Percentiles rank a stretch among this genome's conserved stretches.
phyloP scores from a whole-genome alignment of 2,888 invertebrate genomes.

The Apamea epomidion region DNA sequence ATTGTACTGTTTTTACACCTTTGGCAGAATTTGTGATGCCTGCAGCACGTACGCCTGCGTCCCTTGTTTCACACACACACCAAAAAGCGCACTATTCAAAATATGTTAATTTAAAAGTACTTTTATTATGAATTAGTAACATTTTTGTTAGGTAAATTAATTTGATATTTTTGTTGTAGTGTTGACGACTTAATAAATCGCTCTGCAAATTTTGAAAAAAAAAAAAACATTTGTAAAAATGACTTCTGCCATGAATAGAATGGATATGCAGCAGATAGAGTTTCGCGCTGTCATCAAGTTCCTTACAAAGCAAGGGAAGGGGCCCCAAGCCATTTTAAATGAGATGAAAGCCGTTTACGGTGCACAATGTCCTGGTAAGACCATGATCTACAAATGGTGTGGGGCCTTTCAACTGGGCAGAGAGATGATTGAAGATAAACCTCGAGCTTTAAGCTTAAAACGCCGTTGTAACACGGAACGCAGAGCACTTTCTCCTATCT shows the following conservation, averaged over 20 bases:
- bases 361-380: constrained; percentile 59
- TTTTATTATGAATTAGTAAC: not conserved
- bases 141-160: not conserved
- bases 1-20: not conserved
- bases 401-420: constrained; percentile 63
- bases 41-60: not conserved
- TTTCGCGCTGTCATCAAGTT: constrained; percentile 62
- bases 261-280: constrained; percentile 57
- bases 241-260: constrained; percentile 33
- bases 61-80: not conserved
- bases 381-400: constrained; percentile 65
- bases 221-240: constrained; percentile 15
- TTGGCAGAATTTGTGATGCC: not conserved
- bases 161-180: constrained; percentile 26
- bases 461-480: constrained; percentile 7
- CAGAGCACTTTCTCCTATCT: constrained; percentile 45
- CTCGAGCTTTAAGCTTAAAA: constrained; percentile 42
- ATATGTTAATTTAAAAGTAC: not conserved
- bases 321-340: constrained; percentile 52
- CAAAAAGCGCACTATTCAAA: not conserved
- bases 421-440: constrained; percentile 65
- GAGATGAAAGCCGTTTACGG: constrained; percentile 64
- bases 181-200: not conserved
- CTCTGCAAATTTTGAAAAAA: not conserved
- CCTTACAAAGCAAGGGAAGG: constrained; percentile 65